Base-by-base conservation (phyloP, 2,797 vertebrate species). In the Xerus rutilus region DNA sequence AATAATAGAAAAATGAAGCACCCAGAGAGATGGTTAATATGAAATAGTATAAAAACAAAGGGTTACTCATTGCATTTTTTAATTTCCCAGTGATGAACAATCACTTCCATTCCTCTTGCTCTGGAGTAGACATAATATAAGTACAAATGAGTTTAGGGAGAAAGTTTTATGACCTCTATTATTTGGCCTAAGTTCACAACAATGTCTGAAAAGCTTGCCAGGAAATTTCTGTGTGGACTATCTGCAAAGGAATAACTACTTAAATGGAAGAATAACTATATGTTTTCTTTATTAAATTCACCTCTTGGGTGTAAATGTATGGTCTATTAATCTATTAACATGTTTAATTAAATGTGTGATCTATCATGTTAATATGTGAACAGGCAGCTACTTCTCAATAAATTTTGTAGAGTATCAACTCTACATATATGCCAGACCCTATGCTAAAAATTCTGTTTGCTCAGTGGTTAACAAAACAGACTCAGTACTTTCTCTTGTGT, bases 201-300 rank as follows among this genome's bases (percentile, higher is more conserved):
- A 45, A 93, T 35, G 64, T 96, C 74, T 95, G 52, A 94, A 92
- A 96, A 95, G n/a, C 96, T 78, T 81, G 88, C 91, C 82, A 97
- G 96, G 95, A 65, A 96, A 77, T 82, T 95, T 97, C 93, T 97
- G 54, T 97, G 96, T 86, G 96, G 93, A 97, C 30, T 85, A 94
- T 81, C 81, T 93, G 93, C 69, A 96, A 91, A 97, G 57, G 69
- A 96, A 12, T 76, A 95, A 96, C 72, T 96, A 54, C 30, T 81
- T 88, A 86, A 77, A 86, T 65, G 74, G 72, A 95, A 97, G 54
- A 12, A 72, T 57, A 92, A 18, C 39, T 91, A 30, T 85, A 82
- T 93, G 64, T 97, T 97, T 97, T 97, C 81, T 95, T 76, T 70
- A 93, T 54, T 83, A 39, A 20, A 82, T 82, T 89, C 87, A 69